Conservation (phyloP, 2,888 invertebrate species). For the Lasioglossum malachurum region DNA sequence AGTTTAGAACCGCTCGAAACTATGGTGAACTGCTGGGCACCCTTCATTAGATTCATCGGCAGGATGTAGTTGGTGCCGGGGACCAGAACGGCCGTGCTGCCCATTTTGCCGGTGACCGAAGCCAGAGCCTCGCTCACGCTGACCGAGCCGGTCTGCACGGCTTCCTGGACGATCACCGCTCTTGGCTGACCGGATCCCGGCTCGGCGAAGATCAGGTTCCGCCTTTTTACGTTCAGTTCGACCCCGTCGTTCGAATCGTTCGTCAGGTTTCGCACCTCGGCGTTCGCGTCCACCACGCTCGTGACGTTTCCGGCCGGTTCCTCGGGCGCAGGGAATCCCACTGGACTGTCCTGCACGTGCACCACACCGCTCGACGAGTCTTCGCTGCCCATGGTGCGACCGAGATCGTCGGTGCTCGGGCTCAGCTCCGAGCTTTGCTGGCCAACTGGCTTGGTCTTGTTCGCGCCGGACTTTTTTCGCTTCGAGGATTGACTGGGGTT, state of each 20-base stretch:
- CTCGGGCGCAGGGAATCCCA: constrained; percentile 82
- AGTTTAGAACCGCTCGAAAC: constrained; percentile 89
- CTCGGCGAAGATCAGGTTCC: constrained; percentile 82
- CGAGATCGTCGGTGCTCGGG: constrained; percentile 89
- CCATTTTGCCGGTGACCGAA: constrained; percentile 86
- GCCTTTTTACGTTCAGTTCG: constrained; percentile 76
- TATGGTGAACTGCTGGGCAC: constrained; percentile 90
- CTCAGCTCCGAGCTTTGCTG: constrained; percentile 86
- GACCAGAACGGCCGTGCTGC: constrained; percentile 89
- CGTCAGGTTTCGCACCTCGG: constrained; percentile 79
- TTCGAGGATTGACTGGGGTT: constrained; percentile 90
- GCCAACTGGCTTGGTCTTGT: constrained; percentile 86
- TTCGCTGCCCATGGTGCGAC: constrained; percentile 90
- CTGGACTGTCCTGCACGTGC: constrained; percentile 84
- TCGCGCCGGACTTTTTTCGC: constrained; percentile 89
- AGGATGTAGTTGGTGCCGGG: constrained; percentile 90
- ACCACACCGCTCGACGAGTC: constrained; percentile 90
- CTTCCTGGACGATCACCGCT: constrained; percentile 83
- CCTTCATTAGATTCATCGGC: constrained; percentile 90
- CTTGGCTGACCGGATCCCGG: constrained; percentile 79
- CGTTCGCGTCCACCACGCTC: constrained; percentile 71
- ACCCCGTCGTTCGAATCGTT: constrained; percentile 82
- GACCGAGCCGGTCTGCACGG: constrained; percentile 78
- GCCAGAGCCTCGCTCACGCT: constrained; percentile 88
- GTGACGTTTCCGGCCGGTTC: constrained; percentile 58